Percentiles rank a stretch among this genome's conserved stretches.
Evolutionary conservation across 1,140 invertebrate species (phyloP).

Genomic region (Chionoecetes opilio): DNA sequence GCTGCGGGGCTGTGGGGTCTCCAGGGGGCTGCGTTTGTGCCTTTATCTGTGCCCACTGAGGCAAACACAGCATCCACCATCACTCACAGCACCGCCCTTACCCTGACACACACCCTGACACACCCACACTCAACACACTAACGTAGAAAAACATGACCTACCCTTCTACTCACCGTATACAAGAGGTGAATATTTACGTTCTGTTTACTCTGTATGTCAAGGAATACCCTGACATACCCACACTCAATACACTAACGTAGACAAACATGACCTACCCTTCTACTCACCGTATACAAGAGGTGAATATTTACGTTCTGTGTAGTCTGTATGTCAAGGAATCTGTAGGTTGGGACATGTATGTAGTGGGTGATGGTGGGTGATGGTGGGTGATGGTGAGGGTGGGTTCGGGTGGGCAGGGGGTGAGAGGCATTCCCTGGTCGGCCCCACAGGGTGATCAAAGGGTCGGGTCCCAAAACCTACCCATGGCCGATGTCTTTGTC

Average conservation of each 20-base stretch:
- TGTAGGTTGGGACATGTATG: background rate
- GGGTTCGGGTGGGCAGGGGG: background rate
- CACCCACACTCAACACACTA: background rate
- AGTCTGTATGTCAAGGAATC: background rate
- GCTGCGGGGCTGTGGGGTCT: background rate
- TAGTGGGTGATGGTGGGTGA: background rate
- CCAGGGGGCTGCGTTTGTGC: conserved; percentile 19
- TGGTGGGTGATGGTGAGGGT: background rate
- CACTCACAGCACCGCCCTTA: background rate
- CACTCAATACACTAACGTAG: background rate
- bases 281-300: background rate
- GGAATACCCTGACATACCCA: background rate
- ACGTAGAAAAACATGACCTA: background rate
- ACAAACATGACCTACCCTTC: background rate
- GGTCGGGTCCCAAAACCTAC: conserved; percentile 38
- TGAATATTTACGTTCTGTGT: background rate
- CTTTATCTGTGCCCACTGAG: conserved; percentile 62
- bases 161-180: background rate
- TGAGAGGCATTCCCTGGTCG: conserved; percentile 44
- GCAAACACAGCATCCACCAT: background rate
- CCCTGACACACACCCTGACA: background rate
- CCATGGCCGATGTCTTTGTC: conserved; percentile 62
- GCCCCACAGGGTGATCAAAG: conserved; percentile 64
- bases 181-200: background rate
- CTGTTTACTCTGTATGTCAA: no score